Percentiles rank a stretch among this genome's conserved stretches.
Conservation (phyloP, 2,888 invertebrate species). For the Minunthozetes semirufus region DNA sequence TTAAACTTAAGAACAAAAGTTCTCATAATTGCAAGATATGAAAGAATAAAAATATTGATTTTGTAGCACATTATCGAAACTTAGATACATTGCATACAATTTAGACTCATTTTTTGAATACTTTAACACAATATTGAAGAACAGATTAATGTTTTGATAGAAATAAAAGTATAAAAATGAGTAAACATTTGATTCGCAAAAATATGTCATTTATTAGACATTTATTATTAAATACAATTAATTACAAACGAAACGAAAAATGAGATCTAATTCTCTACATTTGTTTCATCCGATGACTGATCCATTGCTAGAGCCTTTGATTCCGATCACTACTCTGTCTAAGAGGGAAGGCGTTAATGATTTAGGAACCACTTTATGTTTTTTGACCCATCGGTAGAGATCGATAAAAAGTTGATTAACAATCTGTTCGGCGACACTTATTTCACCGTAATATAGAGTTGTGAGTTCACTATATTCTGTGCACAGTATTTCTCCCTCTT, state of each 20-base stretch:
- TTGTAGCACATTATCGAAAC: no score
- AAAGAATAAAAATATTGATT: no score
- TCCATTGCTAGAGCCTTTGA: slow-evolving; percentile 33
- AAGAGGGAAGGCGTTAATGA: slow-evolving; percentile 11
- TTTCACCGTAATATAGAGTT: slow-evolving; percentile 26
- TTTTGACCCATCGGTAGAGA: slow-evolving; percentile 34
- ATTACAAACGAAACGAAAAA: not conserved
- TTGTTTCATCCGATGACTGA: slow-evolving; percentile 9
- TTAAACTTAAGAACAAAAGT: no score
- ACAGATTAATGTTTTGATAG: no score
- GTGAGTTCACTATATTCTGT: slow-evolving; percentile 35
- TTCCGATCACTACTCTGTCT: slow-evolving; percentile 34
- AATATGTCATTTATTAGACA: not conserved
- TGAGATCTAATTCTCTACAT: not conserved
- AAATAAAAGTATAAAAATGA: no score
- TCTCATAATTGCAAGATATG: no score
- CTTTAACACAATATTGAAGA: no score
- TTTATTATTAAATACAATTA: not conserved
- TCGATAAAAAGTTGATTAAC: slow-evolving; percentile 29
- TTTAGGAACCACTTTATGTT: slow-evolving; percentile 28
- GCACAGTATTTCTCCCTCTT: slow-evolving; percentile 59
- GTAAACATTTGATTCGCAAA: no score
- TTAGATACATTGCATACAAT: no score
- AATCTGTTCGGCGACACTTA: slow-evolving; percentile 33
- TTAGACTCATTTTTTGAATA: no score